phyloP scores from a whole-genome alignment of 2,113 vertebrate genomes.

The Climacteris rufus region DNA sequence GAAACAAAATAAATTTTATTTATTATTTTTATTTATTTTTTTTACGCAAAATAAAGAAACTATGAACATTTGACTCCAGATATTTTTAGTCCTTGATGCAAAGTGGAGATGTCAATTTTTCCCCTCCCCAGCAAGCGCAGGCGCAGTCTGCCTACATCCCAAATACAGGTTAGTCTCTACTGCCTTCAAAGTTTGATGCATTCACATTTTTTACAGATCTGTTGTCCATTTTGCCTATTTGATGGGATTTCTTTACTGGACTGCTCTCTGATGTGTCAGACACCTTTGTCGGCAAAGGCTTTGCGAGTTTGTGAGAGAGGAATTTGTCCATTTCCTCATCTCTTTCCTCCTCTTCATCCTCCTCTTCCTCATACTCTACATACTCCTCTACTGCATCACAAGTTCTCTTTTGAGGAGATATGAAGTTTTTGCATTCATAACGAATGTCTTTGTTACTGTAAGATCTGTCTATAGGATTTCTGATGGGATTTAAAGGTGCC shows the following conservation, averaged over 20 bases:
- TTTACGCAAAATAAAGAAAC: constrained; percentile 84
- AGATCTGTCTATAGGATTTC: constrained; percentile 79
- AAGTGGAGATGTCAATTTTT: constrained; percentile 60
- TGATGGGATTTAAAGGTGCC: constrained; percentile 82
- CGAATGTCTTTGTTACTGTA: constrained; percentile 81
- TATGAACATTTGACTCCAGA: constrained; percentile 72
- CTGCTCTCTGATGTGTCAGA: constrained; percentile 71
- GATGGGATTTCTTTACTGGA: constrained; percentile 77
- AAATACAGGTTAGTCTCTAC: constrained; percentile 77
- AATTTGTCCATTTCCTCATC: constrained; percentile 81
- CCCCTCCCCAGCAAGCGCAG: constrained; percentile 23
- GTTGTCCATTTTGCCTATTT: constrained; percentile 91
- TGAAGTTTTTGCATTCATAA: constrained; percentile 87
- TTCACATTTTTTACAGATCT: constrained; percentile 83
- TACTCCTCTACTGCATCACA: constrained; percentile 82
- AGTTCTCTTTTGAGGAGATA: constrained; percentile 79
- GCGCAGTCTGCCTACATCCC: constrained; percentile 33
- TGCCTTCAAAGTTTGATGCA: constrained; percentile 71
- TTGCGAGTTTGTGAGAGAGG: constrained; percentile 74
- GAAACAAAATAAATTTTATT: constrained; percentile 80
- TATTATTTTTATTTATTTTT: constrained; percentile 81
- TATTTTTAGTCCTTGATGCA: constrained; percentile 69
- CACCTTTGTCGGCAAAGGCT: constrained; percentile 79
- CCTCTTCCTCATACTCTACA: constrained; percentile 67
- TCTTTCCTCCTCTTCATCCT: constrained; percentile 79